These are phyloP conservation scores for Pyxicephalus adspersus DNA, from an alignment of 2,113 vertebrate genomes.

Conservation along the genomic window DNA sequence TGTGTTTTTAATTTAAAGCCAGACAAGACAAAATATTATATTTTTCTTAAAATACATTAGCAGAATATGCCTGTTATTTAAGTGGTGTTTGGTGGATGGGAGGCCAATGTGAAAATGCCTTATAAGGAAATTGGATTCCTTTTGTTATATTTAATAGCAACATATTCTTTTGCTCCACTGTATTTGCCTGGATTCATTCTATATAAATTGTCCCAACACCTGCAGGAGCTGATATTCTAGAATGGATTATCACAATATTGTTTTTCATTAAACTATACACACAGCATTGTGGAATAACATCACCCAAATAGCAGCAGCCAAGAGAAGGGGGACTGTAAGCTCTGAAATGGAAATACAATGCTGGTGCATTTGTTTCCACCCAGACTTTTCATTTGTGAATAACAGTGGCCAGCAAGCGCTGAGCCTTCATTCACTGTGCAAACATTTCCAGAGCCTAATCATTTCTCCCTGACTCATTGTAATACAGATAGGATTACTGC, in stretches of 20 bases:
- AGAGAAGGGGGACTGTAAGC: constrained; percentile 54
- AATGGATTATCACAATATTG: constrained; percentile 6
- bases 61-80: neutral
- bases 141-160: neutral
- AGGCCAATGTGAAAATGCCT: too few species aligned
- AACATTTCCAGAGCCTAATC: constrained; percentile 67
- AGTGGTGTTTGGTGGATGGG: neutral
- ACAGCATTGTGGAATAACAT: neutral
- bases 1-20: neutral
- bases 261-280: neutral
- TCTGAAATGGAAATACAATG: constrained; percentile 60
- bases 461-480: constrained; percentile 65
- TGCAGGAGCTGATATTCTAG: neutral
- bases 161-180: neutral
- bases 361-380: constrained; percentile 59
- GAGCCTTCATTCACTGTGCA: constrained; percentile 70
- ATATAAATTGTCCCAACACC: neutral
- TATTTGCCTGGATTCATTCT: neutral
- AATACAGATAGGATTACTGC: constrained; percentile 70
- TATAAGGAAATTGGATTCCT: neutral
- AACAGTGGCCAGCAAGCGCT: constrained; percentile 59
- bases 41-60: neutral
- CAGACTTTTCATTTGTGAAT: constrained; percentile 68
- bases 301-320: constrained; percentile 56
- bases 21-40: neutral